Conservation (phyloP, 2,113 vertebrate species). For the Microcebus lehilahytsara region DNA sequence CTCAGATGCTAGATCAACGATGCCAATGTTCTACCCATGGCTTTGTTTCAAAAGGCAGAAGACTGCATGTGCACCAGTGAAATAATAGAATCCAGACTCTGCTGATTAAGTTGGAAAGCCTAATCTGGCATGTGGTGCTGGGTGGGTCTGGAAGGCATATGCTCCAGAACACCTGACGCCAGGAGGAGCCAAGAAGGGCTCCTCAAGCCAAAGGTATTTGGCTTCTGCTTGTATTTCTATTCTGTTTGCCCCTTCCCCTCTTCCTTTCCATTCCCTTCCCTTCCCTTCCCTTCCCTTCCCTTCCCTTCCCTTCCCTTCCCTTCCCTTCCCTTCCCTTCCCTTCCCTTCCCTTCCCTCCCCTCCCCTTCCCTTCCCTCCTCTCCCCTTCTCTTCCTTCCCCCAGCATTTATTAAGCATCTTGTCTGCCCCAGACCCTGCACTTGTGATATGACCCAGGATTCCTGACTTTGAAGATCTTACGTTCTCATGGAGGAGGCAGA, state of each 20-base stretch:
- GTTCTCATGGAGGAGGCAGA: neutral
- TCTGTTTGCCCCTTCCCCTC: neutral
- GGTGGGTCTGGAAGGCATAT: neutral
- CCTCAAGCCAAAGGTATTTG: neutral
- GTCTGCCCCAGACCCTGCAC: neutral
- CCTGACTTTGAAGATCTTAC: neutral
- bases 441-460: neutral
- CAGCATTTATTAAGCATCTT: neutral
- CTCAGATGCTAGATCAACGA: neutral
- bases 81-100: neutral
- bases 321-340: neutral
- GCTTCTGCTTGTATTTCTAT: neutral
- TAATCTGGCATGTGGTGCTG: too few species aligned
- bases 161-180: neutral
- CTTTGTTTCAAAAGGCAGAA: conserved; percentile 3
- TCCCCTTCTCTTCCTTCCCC: neutral
- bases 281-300: neutral
- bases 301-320: neutral
- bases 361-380: neutral
- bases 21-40: neutral
- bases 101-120: neutral
- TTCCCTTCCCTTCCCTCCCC: too few species aligned
- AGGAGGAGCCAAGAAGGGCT: neutral
- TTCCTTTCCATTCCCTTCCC: too few species aligned
- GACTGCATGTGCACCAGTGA: neutral